phyloP scores from a whole-genome alignment of 2,113 vertebrate genomes.

The Cryptomyrus ogoouensis region DNA sequence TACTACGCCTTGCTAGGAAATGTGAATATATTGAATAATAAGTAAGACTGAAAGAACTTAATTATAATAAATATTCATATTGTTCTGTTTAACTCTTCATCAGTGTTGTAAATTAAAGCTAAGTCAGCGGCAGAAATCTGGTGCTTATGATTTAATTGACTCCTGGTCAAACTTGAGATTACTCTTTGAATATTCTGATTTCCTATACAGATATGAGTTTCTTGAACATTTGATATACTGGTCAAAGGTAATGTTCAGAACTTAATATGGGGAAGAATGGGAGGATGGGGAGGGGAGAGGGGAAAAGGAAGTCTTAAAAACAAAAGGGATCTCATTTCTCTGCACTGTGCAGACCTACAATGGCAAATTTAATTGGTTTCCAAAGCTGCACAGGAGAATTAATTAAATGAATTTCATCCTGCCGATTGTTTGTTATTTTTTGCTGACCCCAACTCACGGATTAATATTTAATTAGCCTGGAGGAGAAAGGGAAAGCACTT shows the following conservation, averaged over 20 bases:
- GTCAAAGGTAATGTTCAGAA: conserved; percentile 14
- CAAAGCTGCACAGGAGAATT: conserved; percentile 67
- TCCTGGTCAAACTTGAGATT: neutral
- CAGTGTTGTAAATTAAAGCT: conserved; percentile 10
- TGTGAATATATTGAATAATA: conserved; percentile 13
- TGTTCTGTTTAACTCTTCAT: neutral
- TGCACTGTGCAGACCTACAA: conserved; percentile 26
- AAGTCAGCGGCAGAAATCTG: neutral
- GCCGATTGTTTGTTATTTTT: conserved; percentile 66
- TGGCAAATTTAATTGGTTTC: conserved; percentile 54
- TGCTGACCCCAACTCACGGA: conserved; percentile 76
- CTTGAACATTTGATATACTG: conserved; percentile 4
- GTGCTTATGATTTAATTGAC: conserved; percentile 14
- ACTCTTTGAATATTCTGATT: conserved; percentile 19
- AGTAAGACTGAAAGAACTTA: conserved; percentile 3
- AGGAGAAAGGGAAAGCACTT: conserved; percentile 66
- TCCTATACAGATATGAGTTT: conserved; percentile 9
- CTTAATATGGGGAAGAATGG: neutral
- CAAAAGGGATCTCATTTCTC: conserved; percentile 27
- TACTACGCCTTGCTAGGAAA: neutral
- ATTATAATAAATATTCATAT: conserved; percentile 13
- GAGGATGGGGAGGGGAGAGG: neutral
- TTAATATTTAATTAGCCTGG: conserved; percentile 84
- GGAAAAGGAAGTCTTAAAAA: conserved; percentile 5
- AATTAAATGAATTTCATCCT: conserved; percentile 68